Base-by-base conservation (phyloP, 2,888 invertebrate genomes). In the Sesamia inferens region DNA sequence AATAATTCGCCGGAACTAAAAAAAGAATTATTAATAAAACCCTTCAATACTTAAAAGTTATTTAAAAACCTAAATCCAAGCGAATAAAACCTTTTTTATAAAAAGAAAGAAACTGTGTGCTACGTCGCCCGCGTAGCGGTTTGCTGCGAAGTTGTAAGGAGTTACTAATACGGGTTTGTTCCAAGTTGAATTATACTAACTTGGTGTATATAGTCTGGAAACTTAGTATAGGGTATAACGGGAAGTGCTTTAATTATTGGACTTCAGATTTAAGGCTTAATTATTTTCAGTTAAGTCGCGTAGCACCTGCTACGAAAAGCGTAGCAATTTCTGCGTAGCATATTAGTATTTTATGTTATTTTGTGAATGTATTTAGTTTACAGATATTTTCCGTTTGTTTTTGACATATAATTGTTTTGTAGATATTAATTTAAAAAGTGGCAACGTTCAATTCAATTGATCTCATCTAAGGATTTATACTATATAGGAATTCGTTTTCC, bases 111-210 rank as follows among this genome's bases (percentile, higher is more conserved):
- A 81, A 73, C 72, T 80, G 69, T 62, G 70, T 82, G 85, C 86
- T 82, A 85, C 82, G 80, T 65, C 76, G 69, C 76, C 68, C 69
- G 71, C 84, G 82, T 86, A 82, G 85, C 80, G 78, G 82, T 86
- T 84, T 80, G 86, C 84, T 85, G 80, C 86, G 75, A 86, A 84
- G 66, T 84, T 84, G 79, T 78, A 86, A 77, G 76, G 81, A 85
- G 84, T 82, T 85, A 79, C 85, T 84, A 86, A 85, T 86, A 85
- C 84, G 86, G 85, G 86, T 84, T 84, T 79, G 84, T 86, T 81
- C 72, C 77, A 74, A 84, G 71, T 85, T 78, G 81, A 72, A 85
- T 83, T 84, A 85, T 85, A 79, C 73, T 74, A 83, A 85, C 84
- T 85, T 81, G 55, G 63, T 83, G 78, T 81, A 83, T 74, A 84